phyloP scores from a whole-genome alignment of 2,113 vertebrate species.

The Gymnogyps californianus region DNA sequence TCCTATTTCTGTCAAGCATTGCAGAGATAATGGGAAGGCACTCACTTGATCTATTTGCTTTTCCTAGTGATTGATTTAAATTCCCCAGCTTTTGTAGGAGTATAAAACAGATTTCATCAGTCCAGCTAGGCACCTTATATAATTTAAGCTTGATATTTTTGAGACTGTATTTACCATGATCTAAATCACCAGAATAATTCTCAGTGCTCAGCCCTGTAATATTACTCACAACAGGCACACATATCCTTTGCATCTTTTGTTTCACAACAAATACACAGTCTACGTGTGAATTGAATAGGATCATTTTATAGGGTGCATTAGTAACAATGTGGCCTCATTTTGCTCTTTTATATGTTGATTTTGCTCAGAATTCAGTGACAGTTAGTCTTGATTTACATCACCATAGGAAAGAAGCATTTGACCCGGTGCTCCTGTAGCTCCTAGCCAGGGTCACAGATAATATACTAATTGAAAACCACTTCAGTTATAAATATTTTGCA shows the following conservation, averaged over 20 bases:
- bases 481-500: background rate
- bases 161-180: background rate
- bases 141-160: slow-evolving; percentile 20
- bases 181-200: background rate
- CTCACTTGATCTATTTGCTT: slow-evolving; percentile 59
- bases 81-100: background rate
- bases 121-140: background rate
- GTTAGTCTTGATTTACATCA: background rate
- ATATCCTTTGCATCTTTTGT: background rate
- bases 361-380: background rate
- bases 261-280: background rate
- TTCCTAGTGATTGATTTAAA: slow-evolving; percentile 26
- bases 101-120: background rate
- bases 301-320: background rate
- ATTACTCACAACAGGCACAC: background rate
- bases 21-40: slow-evolving; percentile 41
- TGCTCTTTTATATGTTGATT: background rate
- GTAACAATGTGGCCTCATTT: background rate
- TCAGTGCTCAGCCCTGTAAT: background rate
- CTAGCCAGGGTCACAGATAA: background rate
- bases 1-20: slow-evolving; percentile 75
- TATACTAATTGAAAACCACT: background rate
- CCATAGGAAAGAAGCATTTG: background rate
- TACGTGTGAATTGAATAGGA: background rate
- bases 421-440: background rate